phyloP scores from a whole-genome alignment of 2,113 vertebrate species.

The Periophthalmodon schlosseri region DNA sequence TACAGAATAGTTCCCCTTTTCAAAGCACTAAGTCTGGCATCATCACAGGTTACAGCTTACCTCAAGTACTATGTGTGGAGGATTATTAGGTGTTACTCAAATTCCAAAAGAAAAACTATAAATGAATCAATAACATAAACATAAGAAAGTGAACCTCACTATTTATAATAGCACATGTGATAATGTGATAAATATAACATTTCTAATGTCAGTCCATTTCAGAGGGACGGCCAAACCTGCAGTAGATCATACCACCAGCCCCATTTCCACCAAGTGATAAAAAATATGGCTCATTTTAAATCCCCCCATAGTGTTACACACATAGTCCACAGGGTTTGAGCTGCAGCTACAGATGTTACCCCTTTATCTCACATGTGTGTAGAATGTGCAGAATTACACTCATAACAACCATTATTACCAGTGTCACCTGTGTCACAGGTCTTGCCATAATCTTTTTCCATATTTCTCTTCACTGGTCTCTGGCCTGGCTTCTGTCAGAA shows the following conservation, averaged over 20 bases:
- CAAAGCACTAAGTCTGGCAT: background rate
- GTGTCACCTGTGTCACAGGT: background rate
- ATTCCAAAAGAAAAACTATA: background rate
- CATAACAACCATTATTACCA: background rate
- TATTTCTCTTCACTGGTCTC: background rate
- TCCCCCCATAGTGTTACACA: background rate
- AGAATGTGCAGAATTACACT: background rate
- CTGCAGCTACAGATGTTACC: background rate
- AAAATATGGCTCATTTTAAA: background rate
- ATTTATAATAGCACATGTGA: background rate
- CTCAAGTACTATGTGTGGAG: background rate
- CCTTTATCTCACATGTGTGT: background rate
- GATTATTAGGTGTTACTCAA: background rate
- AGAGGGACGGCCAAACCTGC: constrained; percentile 10
- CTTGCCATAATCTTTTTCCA: background rate
- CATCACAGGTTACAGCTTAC: background rate
- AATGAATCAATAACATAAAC: background rate
- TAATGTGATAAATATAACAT: background rate
- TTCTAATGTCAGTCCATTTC: background rate
- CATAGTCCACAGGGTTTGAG: background rate
- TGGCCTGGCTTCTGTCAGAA: background rate
- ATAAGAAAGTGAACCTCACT: background rate
- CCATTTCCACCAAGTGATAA: background rate
- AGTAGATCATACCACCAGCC: constrained; percentile 33
- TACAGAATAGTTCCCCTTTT: background rate